Base-by-base conservation (phyloP, 1,140 invertebrate genomes). In the Bombus polaris region DNA sequence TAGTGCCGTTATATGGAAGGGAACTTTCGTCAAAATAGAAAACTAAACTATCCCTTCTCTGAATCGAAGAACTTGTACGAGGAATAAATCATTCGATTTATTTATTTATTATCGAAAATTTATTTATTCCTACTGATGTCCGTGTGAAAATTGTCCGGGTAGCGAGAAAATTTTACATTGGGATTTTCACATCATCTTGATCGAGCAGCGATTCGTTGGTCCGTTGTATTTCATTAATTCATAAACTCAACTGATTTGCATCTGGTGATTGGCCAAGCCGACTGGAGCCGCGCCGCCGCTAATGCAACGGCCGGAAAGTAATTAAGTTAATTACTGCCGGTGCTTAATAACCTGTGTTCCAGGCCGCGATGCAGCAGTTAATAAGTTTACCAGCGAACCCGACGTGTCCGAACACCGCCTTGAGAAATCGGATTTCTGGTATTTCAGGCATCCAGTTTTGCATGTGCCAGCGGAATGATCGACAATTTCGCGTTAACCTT, bases 281-380 rank as follows among this genome's bases (percentile, higher is more conserved):
- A 15, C 25, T 32, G 39, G 35, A 32, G 22, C 39, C 62, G 18
- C 44, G 15, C 28, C 44, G 77, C 57, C 15, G 83, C 76, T 83
- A 83, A 89, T 79, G 81, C 83, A 88, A 76, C 47, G 75, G 70
- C 85, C 66, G 71, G 88, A 88, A 90, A 90, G 77, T 90, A 90
- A 90, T 90, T 82, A 90, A 74, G 68, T 88, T 90, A 90, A 90
- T 90, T 88, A 83, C 76, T 72, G 73, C 68, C 68, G 83, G 62
- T 83, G 77, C 74, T 90, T 86, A 89, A 80, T 89, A 83, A 89
- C 80, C 62, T 47, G 66, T 68, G 74, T 83, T 68, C 59, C 75
- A 78, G 83, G 39, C 72, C 70, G 32, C 70, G 78, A 39, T 68
- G 65, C 47, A 39, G 59, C 72, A n/a, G 82, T 81, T 88, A 86